Evolutionary conservation across 2,888 invertebrate genomes (phyloP).

Genomic region (Cetonia aurata): DNA sequence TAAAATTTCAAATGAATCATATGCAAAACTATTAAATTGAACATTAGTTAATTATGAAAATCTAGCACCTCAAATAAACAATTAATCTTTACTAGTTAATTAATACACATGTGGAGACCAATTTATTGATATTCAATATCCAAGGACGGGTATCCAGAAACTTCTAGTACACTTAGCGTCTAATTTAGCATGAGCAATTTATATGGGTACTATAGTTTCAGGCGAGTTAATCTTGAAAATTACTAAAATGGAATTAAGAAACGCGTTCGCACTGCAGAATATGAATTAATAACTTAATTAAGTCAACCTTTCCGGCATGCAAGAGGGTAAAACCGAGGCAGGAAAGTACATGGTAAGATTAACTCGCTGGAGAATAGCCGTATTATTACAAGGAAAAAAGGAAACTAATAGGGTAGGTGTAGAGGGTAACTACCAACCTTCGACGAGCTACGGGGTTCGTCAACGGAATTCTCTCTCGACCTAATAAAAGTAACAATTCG

Average conservation of each 20-base stretch:
- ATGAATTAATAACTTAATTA: constrained; percentile 46
- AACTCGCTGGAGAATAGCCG: constrained; percentile 28
- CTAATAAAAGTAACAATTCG: constrained; percentile 36
- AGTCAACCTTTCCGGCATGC: constrained; percentile 39
- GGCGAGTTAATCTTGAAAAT: constrained; percentile 42
- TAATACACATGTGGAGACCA: too few relatives aligned
- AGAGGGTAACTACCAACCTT: constrained; percentile 17
- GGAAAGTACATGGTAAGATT: constrained; percentile 17
- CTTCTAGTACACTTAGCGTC: constrained; percentile 19
- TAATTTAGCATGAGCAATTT: constrained; percentile 36
- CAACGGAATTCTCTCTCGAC: constrained; percentile 30
- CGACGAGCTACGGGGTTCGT: constrained; percentile 19
- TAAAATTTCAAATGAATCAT: too few relatives aligned
- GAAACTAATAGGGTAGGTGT: constrained; percentile 36
- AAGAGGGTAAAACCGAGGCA: constrained; percentile 13
- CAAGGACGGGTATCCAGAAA: constrained; percentile 5
- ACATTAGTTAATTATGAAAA: too few relatives aligned
- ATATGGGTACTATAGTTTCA: constrained; percentile 33
- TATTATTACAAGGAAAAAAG: constrained; percentile 29
- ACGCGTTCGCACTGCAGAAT: constrained; percentile 43
- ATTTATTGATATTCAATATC: too few relatives aligned
- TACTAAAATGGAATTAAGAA: constrained; percentile 45
- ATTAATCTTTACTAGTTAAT: too few relatives aligned
- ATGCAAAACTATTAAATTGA: too few relatives aligned
- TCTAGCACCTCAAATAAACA: too few relatives aligned